These are phyloP conservation scores for Alethe castanea DNA, from an alignment of 2,113 vertebrate genomes.

Conservation along the genomic window DNA sequence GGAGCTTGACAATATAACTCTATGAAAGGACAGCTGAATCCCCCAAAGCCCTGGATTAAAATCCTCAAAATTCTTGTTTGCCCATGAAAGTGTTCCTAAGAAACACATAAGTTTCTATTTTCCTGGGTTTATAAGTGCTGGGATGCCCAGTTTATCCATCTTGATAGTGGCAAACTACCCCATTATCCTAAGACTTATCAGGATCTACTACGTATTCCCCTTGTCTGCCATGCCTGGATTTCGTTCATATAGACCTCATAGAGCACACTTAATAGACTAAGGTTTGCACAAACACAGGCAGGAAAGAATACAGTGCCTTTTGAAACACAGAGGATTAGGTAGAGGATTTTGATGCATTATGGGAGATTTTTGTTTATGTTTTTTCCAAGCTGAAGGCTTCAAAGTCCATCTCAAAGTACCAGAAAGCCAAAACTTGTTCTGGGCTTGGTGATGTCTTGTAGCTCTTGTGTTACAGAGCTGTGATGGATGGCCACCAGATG, in stretches of 20 bases:
- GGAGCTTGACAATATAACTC: not conserved
- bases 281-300: not conserved
- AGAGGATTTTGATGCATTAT: not conserved
- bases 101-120: not conserved
- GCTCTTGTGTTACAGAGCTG: not conserved
- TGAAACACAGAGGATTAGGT: not conserved
- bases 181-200: accelerated
- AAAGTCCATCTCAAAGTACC: not conserved
- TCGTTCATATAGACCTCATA: not conserved
- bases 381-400: not conserved
- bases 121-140: not conserved
- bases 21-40: not conserved
- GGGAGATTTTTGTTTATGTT: not conserved
- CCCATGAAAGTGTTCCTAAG: not conserved
- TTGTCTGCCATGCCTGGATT: not conserved
- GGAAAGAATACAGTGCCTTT: not conserved
- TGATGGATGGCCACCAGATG: not conserved
- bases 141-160: not conserved
- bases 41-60: not conserved
- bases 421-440: not conserved
- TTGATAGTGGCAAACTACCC: not conserved
- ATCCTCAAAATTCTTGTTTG: not conserved
- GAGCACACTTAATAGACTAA: not conserved
- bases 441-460: not conserved
- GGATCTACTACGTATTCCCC: not conserved